Conservation (phyloP, 2,888 invertebrate genomes). For the Leucania comma region DNA sequence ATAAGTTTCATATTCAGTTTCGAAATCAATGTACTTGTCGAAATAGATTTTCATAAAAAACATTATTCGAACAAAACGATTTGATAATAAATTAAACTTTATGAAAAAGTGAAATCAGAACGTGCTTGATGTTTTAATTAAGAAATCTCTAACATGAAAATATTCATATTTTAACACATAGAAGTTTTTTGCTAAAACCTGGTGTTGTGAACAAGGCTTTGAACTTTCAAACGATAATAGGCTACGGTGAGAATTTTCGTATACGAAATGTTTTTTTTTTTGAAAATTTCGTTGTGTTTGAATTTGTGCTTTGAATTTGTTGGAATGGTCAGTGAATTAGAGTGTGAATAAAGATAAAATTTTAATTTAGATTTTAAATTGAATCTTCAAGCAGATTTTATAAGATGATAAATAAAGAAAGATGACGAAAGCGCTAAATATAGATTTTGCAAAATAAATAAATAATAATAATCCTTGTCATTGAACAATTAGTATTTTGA, state of each 20-base stretch:
- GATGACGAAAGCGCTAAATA: not conserved
- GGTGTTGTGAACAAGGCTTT: conserved; percentile 56
- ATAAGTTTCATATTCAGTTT: conserved; percentile 45
- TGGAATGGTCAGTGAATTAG: not conserved
- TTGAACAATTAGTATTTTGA: no score
- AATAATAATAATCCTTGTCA: no score
- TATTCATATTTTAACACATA: conserved; percentile 55
- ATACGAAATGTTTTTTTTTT: conserved; percentile 20
- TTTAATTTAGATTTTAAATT: not conserved
- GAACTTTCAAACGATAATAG: conserved; percentile 60
- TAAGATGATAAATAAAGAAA: not conserved
- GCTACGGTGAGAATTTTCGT: conserved; percentile 12
- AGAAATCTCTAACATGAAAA: conserved; percentile 61
- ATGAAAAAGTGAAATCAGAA: conserved; percentile 47
- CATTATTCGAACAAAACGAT: conserved; percentile 8
- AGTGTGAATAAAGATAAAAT: not conserved
- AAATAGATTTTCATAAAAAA: conserved; percentile 42
- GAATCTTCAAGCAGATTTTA: no score
- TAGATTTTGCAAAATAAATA: no score
- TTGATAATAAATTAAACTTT: conserved; percentile 44
- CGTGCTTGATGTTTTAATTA: conserved; percentile 74
- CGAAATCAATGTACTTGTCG: conserved; percentile 39
- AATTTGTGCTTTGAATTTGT: conserved; percentile 2
- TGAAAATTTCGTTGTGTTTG: not conserved
- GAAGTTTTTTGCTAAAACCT: conserved; percentile 45